A percentile compares a stretch with the other conserved stretches of the same genome.
Conservation (phyloP, 2,797 vertebrate species). For the Neosalanx taihuensis region DNA sequence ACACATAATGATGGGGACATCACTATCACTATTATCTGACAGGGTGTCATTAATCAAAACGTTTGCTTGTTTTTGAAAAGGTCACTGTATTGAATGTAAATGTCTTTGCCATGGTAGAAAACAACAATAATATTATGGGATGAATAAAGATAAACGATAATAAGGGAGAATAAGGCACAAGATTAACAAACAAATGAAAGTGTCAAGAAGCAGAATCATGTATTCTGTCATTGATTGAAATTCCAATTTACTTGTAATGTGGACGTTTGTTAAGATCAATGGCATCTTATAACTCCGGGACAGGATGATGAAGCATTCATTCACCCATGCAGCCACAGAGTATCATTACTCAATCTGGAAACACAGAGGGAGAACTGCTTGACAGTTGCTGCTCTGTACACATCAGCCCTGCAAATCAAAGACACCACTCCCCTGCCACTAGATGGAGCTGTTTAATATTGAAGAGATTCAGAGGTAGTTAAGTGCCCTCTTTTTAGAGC, state of each 20-base stretch:
- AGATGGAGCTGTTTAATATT: constrained; percentile 54
- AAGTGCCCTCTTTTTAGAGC: not conserved
- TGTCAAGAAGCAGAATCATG: not conserved
- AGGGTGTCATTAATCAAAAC: too few species aligned
- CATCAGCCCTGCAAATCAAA: not conserved
- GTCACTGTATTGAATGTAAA: not conserved
- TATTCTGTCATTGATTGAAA: not conserved
- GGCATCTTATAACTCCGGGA: not conserved
- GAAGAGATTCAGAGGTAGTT: constrained; percentile 8
- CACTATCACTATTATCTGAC: too few species aligned
- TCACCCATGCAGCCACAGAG: not conserved
- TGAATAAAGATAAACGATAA: not conserved
- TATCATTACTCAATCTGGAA: not conserved
- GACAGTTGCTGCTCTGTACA: not conserved
- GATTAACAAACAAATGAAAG: not conserved
- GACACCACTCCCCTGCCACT: constrained; percentile 39
- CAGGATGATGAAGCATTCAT: too few species aligned
- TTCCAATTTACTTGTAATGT: not conserved
- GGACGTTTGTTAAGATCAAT: not conserved
- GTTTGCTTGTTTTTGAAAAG: too few species aligned
- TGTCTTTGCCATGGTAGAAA: not conserved
- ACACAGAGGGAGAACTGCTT: not conserved
- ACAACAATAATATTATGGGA: not conserved
- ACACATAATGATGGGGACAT: too few species aligned
- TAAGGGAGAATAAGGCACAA: too few species aligned